Evolutionary conservation across 2,888 invertebrate genomes (phyloP).

Genomic region (Melikaiella ostensackeni): DNA sequence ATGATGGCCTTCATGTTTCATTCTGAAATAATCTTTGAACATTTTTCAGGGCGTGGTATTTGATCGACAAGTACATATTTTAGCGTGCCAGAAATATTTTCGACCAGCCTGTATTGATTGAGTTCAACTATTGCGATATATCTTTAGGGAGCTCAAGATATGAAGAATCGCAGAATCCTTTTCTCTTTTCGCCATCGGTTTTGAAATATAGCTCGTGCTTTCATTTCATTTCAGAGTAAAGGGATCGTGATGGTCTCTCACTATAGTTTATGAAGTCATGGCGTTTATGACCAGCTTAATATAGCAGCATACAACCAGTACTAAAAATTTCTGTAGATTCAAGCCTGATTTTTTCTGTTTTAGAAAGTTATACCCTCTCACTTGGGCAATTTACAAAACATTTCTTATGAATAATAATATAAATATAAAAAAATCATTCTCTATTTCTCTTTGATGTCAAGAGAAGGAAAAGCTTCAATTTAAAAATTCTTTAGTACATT

Average conservation of each 20-base stretch:
- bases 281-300: slow-evolving; percentile 15
- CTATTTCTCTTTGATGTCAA: background rate
- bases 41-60: slow-evolving; percentile 6
- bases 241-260: slow-evolving; percentile 11
- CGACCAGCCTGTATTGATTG: background rate
- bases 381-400: background rate
- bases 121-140: slow-evolving; percentile 4
- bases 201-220: slow-evolving; percentile 20
- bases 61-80: slow-evolving; percentile 15
- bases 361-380: background rate
- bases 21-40: background rate
- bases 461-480: background rate
- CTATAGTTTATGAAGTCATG: slow-evolving; percentile 20
- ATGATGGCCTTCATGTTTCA: background rate
- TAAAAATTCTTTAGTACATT: background rate
- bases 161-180: slow-evolving; percentile 14
- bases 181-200: slow-evolving; percentile 19
- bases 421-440: background rate
- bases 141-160: background rate
- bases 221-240: slow-evolving; percentile 14
- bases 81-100: slow-evolving; percentile 12
- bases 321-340: background rate
- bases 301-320: slow-evolving; percentile 11
- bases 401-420: background rate
- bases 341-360: background rate